phyloP scores from a whole-genome alignment of 2,797 vertebrate species.

The Lerista edwardsae region DNA sequence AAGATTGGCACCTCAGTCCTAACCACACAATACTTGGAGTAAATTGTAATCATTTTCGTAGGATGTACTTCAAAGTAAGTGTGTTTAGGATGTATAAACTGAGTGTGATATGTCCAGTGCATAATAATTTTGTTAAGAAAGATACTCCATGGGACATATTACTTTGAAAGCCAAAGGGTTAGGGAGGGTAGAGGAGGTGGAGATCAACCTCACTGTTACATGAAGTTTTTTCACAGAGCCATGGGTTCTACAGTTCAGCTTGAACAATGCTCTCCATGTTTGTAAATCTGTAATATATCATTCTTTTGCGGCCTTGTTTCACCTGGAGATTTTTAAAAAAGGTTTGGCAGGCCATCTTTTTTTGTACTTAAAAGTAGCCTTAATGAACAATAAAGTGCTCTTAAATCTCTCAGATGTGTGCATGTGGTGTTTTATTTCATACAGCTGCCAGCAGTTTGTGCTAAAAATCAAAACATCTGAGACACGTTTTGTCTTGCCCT shows the following conservation, averaged over 20 bases:
- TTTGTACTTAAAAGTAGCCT: slow-evolving; percentile 99
- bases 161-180: slow-evolving; percentile 61
- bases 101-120: slow-evolving; percentile 42
- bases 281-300: slow-evolving; percentile 91
- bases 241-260: slow-evolving; percentile 66
- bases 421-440: background rate
- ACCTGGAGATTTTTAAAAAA: slow-evolving; percentile 87
- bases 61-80: background rate
- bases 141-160: slow-evolving; percentile 18
- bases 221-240: slow-evolving; percentile 71
- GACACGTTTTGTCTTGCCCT: background rate
- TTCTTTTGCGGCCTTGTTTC: slow-evolving; percentile 92
- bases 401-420: slow-evolving; percentile 84
- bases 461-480: background rate
- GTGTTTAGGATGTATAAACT: slow-evolving; percentile 47
- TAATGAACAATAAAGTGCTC: slow-evolving; percentile 99
- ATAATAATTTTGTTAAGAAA: background rate
- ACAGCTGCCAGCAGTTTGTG: background rate
- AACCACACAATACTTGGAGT: background rate
- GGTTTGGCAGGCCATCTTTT: slow-evolving; percentile 99
- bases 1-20: slow-evolving; percentile 8
- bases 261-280: slow-evolving; percentile 75
- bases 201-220: slow-evolving; percentile 53
- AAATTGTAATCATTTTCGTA: background rate
- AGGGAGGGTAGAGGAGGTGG: slow-evolving; percentile 54